Percentiles rank a stretch among this genome's conserved stretches.
These are phyloP conservation scores for Rhabdornis inornatus DNA, from an alignment of 2,113 vertebrate species.

Conservation along the genomic window DNA sequence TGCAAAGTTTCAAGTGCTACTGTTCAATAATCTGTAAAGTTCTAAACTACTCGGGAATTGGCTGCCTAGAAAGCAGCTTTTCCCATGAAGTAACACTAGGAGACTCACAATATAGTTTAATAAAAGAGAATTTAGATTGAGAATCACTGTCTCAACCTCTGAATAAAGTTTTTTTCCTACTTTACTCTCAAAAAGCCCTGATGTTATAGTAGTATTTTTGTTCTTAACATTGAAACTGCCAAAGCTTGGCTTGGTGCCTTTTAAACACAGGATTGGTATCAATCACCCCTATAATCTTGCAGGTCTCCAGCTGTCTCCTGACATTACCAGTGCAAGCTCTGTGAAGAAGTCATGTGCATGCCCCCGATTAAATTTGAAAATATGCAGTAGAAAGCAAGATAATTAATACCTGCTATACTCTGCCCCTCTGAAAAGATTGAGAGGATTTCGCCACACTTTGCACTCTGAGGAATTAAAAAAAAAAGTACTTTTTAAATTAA, in stretches of 20 bases:
- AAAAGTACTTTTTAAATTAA: not conserved
- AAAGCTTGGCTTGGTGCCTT: not conserved
- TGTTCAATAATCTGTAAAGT: not conserved
- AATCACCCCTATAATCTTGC: not conserved
- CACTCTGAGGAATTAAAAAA: constrained; percentile 78
- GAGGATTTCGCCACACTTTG: constrained; percentile 97
- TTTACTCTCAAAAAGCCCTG: not conserved
- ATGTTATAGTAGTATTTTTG: not conserved
- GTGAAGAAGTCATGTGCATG: not conserved
- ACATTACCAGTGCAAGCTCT: not conserved
- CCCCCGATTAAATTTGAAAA: not conserved
- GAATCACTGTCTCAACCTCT: not conserved
- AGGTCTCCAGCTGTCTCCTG: not conserved
- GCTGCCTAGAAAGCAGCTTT: not conserved
- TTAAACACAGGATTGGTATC: not conserved
- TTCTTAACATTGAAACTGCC: not conserved
- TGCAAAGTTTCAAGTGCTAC: not conserved
- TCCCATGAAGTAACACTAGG: not conserved
- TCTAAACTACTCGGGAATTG: not conserved
- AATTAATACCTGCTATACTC: constrained; percentile 92
- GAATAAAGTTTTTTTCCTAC: not conserved
- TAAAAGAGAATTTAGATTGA: not conserved
- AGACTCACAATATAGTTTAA: not conserved
- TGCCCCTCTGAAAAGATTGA: constrained; percentile 97
- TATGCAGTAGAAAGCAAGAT: not conserved